A percentile compares a stretch with the other conserved stretches of the same genome.
Evolutionary conservation across 1,140 invertebrate species (phyloP).

Genomic region (Paramacrobiotus metropolitanus): DNA sequence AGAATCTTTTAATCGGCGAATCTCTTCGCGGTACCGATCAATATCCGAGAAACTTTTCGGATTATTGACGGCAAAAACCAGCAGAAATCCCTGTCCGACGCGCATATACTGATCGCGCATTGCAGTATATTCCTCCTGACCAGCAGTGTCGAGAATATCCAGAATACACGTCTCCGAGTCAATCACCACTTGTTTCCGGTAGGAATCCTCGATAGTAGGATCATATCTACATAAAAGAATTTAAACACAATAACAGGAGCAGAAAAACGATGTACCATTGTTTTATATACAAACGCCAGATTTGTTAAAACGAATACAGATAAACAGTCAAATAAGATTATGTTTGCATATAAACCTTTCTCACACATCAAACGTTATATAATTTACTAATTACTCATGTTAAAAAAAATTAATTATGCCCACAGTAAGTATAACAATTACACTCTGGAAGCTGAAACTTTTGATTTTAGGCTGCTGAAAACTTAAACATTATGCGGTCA

Average conservation of each 20-base stretch:
- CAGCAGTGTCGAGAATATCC: slow-evolving; percentile 29
- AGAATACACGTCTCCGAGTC: slow-evolving; percentile 34
- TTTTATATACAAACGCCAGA: slow-evolving; percentile 4
- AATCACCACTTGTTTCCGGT: slow-evolving; percentile 89
- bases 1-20: slow-evolving; percentile 23
- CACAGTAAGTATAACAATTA: no score
- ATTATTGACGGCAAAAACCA: neutral
- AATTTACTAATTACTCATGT: no score
- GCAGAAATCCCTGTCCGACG: neutral
- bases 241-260: no score
- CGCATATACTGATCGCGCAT: slow-evolving; percentile 32
- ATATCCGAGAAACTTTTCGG: neutral
- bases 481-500: no score
- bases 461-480: no score
- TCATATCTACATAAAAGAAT: neutral
- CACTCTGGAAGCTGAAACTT: no score
- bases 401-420: no score
- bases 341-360: no score
- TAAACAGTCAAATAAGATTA: no score
- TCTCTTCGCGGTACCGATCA: slow-evolving; percentile 22
- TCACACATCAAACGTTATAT: no score
- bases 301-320: neutral
- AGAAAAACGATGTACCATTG: neutral
- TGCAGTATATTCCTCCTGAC: slow-evolving; percentile 30
- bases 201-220: slow-evolving; percentile 57